phyloP scores from a whole-genome alignment of 2,888 invertebrate species.

The Neuroscelio doddi region DNA sequence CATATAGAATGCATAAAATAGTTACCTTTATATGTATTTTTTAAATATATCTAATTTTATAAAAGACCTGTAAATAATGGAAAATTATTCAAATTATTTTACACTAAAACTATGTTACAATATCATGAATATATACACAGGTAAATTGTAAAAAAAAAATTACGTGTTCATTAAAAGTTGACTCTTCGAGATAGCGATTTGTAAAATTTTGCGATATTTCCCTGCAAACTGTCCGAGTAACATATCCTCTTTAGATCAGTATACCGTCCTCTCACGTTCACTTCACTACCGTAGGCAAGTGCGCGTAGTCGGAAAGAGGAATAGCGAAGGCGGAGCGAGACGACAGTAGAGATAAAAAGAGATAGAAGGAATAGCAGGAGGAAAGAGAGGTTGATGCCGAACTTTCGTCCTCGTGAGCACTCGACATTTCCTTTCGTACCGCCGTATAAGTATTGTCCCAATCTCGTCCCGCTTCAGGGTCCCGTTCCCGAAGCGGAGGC shows the following conservation, averaged over 20 bases:
- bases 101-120: too few species aligned
- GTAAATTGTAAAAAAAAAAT: too few species aligned
- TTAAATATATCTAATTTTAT: too few species aligned
- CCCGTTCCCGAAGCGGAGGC: constrained; percentile 61
- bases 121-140: too few species aligned
- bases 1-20: too few species aligned
- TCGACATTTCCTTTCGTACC: constrained; percentile 22
- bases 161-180: too few species aligned
- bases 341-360: constrained; percentile 23
- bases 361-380: constrained; percentile 25
- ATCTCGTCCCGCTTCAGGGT: constrained; percentile 69
- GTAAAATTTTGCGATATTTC: constrained; percentile 13
- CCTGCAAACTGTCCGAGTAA: constrained; percentile 17
- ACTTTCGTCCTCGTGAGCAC: constrained; percentile 40
- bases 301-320: constrained; percentile 23
- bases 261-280: constrained; percentile 22
- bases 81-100: too few species aligned
- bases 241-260: constrained; percentile 39
- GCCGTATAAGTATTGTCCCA: constrained; percentile 56
- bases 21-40: too few species aligned
- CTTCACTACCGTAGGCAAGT: constrained; percentile 31
- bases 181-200: constrained; percentile 1
- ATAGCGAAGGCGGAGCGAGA: constrained; percentile 32
- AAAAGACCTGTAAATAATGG: too few species aligned
- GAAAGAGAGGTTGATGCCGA: constrained; percentile 47